Base-by-base conservation (phyloP, 2,888 invertebrate species). In the Psylliodes chrysocephalus region DNA sequence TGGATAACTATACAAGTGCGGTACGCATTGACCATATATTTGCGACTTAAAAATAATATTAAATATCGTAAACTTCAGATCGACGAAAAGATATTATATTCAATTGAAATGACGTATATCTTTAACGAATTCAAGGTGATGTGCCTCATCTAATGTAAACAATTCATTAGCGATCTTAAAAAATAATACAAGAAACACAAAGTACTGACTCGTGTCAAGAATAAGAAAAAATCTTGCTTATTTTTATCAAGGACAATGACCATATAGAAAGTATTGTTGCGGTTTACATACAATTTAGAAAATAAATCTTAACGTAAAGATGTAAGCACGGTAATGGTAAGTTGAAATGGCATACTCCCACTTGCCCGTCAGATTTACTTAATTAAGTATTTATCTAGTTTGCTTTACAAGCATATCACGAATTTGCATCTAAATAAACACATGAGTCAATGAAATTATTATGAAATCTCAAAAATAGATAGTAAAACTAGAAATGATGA, bases 351-450 rank as follows among this genome's bases (percentile, higher is more conserved):
- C 17, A 19, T 44, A 44, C 44, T 44, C 44, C 44, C 44, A 44
- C 44, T 44, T 19, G 44, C 15, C 4, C 44, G 15, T 44, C 44
- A 44, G 17, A 15, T 44, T 44, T 44, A 44, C 44, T 18, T 44
- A 44, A 44, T 44, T 44, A 44, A 44, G 44, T 17, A 44, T 44
- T 44, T 44, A 44, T 44, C 44, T 44, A 44, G 44, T 44, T 44
- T 8, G 6, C 44, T 17, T 44, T 15, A 44, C 18, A 44, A 18
- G 44, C 44, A 44, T 44, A 44, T 44, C 44, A 19, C 5, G 17
- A 6, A 19, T 18, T 44, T 18, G 44, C 15, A 44, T 44, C 44
- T 17, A 19, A 44, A 44, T 19, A 18, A 44, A 19, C 44, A 44
- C 10, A 6, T 44, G 18, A 18, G 18, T 19, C 44, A 44, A 44